Evolutionary conservation across 2,113 vertebrate genomes (phyloP), one percentile per base, ranked within the genome.

Genomic region (Girardinichthys multiradiatus): DNA sequence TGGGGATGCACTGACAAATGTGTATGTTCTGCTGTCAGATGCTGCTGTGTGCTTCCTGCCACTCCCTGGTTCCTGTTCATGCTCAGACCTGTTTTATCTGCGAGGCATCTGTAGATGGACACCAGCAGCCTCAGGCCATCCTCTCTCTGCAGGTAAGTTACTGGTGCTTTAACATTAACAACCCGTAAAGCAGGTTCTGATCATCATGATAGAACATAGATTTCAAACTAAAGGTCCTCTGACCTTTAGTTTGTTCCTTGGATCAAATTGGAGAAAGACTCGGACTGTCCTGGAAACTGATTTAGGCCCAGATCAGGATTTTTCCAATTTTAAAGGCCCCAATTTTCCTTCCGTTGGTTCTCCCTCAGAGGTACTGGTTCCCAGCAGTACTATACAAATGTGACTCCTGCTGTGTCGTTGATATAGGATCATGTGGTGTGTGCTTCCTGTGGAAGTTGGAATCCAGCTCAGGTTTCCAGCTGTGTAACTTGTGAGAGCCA

Each of bases 51-150:
- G 73, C 91, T 30, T 94, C 92, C 65, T 98, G 97, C 81, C 91
- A 90, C 66, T 86, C 88, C 54, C 61, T 94, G 77, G 94, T 98
- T 39, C 97, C 96, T 29, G 91, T 92, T 76, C 97, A 95, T 75
- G 93, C 94, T 0, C 80, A 86, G 5, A 82, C 84, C 17, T 99
- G 97, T 82, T 91, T 98, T 70, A 93, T 97, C n/a, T 98, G 97
- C 76, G 96, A 98, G 57, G 89, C 94, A 1, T 89, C 94, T 3
- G 67, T 95, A 42, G 70, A 83, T 28, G 95, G 83, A 30, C 96
- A 96, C 76, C 87, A 94, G 39, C 94, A 90, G 29, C 93, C 95
- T 4, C 95, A 94, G 67, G 91, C 86, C 77, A 90, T 62, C 73
- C 69, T 87, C 74, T 84, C 58, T 48, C 26, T 95, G 51, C 94